Evolutionary conservation across 2,888 invertebrate genomes (phyloP), one percentile per base, ranked within the genome.

Genomic region (Agrochola lychnidis): DNA sequence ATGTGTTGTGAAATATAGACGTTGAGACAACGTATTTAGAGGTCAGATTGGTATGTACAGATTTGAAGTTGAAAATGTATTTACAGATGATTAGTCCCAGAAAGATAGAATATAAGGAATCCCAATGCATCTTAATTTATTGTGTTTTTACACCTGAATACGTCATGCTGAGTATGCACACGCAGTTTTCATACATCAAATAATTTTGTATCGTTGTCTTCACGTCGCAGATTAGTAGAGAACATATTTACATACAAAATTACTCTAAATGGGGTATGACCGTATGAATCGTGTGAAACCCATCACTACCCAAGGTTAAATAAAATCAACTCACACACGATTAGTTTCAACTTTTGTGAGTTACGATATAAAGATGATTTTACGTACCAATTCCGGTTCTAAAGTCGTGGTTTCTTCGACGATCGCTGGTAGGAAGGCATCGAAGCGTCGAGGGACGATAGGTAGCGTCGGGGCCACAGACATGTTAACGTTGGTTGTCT

Each of bases 361-460:
- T 82, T 75, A 72, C 30, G 22, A 56, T 76, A 57, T 63, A 42
- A 7, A 53, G 1, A 14, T 45, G 2, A 56, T 16, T 10, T 56
- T 36, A 91, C 94, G 83, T 95, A 96, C 96, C 94, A 92, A 90
- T 85, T 96, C 96, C 0, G 94, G 90, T 91, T 96, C 96, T 3
- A 92, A 89, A 0, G 95, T 93, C 0, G 95, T 95, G 0, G 94
- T 87, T 3, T 89, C 83, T 62, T 94, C 92, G 25, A 93, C 90
- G 0, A 94, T 90, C 5, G 92, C 87, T 42, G 94, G 92, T 63
- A 91, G 85, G 14, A 93, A 88, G 19, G 89, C 84, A 2, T 92
- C 92, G 40, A 93, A 82, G n/a, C 91, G 90, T 57, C 95, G 90
- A 2, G 94, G 92, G 69, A 83, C 90, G 30, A 89, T 84, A 0